These are phyloP conservation scores for Procavia capensis DNA, from an alignment of 2,113 vertebrate genomes.

Conservation along the genomic window DNA sequence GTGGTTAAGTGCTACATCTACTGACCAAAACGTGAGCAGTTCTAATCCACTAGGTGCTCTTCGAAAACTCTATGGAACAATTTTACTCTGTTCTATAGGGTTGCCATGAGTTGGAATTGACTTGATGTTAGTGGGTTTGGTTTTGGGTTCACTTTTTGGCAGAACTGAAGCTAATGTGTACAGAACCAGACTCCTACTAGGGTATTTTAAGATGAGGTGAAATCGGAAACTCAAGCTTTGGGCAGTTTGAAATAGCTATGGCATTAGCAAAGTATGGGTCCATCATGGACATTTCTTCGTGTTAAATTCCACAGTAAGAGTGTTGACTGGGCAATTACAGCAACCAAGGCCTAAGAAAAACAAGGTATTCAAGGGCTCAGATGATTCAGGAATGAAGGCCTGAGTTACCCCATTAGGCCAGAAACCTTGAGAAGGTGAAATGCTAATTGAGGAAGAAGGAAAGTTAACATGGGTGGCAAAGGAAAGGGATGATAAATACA, in stretches of 20 bases:
- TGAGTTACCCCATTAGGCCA: background rate
- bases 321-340: background rate
- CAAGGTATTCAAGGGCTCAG: background rate
- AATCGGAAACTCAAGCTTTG: background rate
- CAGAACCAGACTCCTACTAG: background rate
- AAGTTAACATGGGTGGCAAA: background rate
- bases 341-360: background rate
- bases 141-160: too few species aligned
- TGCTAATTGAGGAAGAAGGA: background rate
- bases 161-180: background rate
- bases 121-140: too few species aligned
- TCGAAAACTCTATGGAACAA: too few species aligned
- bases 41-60: too few species aligned
- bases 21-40: too few species aligned
- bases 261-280: background rate
- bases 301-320: background rate
- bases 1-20: too few species aligned
- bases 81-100: too few species aligned
- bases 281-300: background rate
- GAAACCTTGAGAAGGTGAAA: background rate
- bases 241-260: background rate
- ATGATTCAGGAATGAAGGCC: background rate
- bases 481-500: background rate
- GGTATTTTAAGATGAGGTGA: background rate
- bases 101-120: too few species aligned